Percentiles rank a stretch among this genome's conserved stretches.
Conservation (phyloP, 2,888 invertebrate species). For the Megaustenia siamemsis region DNA sequence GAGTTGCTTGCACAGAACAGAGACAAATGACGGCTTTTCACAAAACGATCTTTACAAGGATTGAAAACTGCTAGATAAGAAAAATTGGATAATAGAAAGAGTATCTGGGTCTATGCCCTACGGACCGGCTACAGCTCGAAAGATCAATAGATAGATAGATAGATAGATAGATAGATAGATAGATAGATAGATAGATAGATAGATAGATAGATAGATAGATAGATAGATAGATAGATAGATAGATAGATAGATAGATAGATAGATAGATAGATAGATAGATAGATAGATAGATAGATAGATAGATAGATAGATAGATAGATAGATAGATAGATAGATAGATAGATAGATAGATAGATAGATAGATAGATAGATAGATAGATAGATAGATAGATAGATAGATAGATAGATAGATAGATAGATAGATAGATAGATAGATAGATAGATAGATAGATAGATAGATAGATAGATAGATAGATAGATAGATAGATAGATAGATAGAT, state of each 20-base stretch:
- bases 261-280: conserved; percentile 15
- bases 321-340: conserved; percentile 12
- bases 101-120: no score
- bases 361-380: conserved; percentile 15
- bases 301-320: conserved; percentile 1
- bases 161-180: background rate
- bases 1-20: no score
- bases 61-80: no score
- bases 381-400: conserved; percentile 15
- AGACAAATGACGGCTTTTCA: no score
- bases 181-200: background rate
- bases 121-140: no score
- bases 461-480: conserved; percentile 15
- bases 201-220: background rate
- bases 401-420: conserved; percentile 15
- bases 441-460: conserved; percentile 15
- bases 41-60: no score
- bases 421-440: conserved; percentile 15
- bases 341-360: conserved; percentile 15
- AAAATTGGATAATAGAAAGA: no score
- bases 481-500: conserved; percentile 19
- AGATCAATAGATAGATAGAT: background rate
- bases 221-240: background rate
- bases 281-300: conserved; percentile 11
- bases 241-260: conserved; percentile 15